phyloP scores from a whole-genome alignment of 1,140 invertebrate genomes.

The Pachypsylla venusta region DNA sequence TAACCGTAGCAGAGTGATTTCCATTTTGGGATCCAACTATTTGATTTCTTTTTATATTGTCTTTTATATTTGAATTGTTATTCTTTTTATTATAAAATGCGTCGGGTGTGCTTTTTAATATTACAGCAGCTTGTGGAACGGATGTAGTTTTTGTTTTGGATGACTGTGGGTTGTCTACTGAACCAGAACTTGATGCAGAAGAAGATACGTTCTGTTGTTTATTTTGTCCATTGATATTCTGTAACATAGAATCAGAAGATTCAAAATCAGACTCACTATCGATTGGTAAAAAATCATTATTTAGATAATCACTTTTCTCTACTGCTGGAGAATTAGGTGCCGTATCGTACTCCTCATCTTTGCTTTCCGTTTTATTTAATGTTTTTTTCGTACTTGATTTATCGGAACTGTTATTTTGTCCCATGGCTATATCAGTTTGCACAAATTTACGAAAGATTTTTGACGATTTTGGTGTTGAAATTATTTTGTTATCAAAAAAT shows the following conservation, averaged over 20 bases:
- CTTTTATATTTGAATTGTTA: neutral
- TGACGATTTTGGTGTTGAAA: conserved; percentile 3
- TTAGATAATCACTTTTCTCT: neutral
- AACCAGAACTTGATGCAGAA: neutral
- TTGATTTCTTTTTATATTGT: neutral
- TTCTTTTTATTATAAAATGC: conserved; percentile 5
- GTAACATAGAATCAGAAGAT: neutral
- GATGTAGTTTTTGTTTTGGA: too few relatives aligned
- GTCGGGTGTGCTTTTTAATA: neutral
- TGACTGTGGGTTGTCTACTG: neutral
- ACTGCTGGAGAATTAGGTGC: neutral
- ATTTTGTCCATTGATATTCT: conserved; percentile 4
- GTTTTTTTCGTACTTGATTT: neutral
- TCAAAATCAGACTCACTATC: neutral
- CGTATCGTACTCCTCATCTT: conserved; percentile 7
- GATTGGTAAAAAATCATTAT: neutral
- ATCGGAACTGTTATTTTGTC: neutral
- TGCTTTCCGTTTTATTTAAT: neutral
- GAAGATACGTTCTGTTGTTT: neutral
- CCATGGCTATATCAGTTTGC: neutral
- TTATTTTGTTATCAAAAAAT: conserved; percentile 3
- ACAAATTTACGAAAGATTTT: conserved; percentile 7
- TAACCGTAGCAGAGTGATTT: too few relatives aligned
- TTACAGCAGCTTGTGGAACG: neutral
- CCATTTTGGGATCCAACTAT: neutral